A percentile compares a stretch with the other conserved stretches of the same genome.
phyloP scores from a whole-genome alignment of 2,888 invertebrate species.

The Acanthosoma haemorrhoidale region DNA sequence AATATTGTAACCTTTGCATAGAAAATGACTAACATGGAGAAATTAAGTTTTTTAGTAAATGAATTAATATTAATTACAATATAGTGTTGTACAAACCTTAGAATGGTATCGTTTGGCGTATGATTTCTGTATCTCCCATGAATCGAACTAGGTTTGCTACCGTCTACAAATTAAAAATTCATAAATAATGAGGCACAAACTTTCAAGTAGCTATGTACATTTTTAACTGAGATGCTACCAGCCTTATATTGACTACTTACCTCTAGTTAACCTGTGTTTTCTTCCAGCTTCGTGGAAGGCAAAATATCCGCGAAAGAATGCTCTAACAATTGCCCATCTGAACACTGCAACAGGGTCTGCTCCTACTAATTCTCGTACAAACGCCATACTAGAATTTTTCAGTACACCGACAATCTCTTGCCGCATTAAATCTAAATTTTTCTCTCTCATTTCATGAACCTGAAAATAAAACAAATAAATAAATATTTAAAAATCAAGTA shows the following conservation, averaged over 20 bases:
- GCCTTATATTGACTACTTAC: too few species aligned
- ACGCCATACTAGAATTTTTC: slow-evolving; percentile 87
- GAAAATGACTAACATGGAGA: too few species aligned
- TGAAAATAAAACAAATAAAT: slow-evolving; percentile 42
- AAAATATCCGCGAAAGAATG: slow-evolving; percentile 85
- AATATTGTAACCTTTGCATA: too few species aligned
- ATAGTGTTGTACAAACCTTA: slow-evolving; percentile 52
- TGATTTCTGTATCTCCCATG: slow-evolving; percentile 58
- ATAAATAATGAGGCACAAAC: too few species aligned
- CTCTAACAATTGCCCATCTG: slow-evolving; percentile 87
- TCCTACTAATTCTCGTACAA: slow-evolving; percentile 88
- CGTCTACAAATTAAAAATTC: slow-evolving; percentile 45
- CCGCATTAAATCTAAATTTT: slow-evolving; percentile 90
- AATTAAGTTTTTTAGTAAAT: too few species aligned
- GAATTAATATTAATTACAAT: slow-evolving; percentile 16
- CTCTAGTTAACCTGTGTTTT: slow-evolving; percentile 57
- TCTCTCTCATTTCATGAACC: slow-evolving; percentile 88
- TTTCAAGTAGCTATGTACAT: too few species aligned
- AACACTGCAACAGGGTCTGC: slow-evolving; percentile 89
- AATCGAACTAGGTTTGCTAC: slow-evolving; percentile 51
- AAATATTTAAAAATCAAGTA: neutral
- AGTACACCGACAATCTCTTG: slow-evolving; percentile 89
- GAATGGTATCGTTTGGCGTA: slow-evolving; percentile 66
- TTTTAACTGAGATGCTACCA: too few species aligned
- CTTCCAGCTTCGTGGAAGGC: slow-evolving; percentile 81